A percentile compares a stretch with the other conserved stretches of the same genome.
Conservation (phyloP, 1,140 invertebrate species). For the Pissodes strobi region DNA sequence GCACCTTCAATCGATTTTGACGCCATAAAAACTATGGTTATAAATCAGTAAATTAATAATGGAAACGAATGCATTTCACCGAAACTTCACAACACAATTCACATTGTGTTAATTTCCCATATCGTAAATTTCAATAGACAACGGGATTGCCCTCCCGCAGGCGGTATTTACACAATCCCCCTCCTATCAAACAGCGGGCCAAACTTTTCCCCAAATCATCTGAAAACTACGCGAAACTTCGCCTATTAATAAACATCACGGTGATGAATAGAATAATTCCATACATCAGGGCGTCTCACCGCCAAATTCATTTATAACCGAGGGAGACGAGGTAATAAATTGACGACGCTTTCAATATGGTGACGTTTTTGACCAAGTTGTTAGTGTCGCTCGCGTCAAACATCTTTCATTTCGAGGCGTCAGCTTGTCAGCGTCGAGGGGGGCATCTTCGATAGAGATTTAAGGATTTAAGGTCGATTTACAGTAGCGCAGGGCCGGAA, state of each 20-base stretch:
- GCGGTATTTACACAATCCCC: conserved; percentile 9
- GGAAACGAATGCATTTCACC: no score
- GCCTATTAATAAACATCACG: conserved; percentile 30
- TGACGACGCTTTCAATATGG: conserved; percentile 38
- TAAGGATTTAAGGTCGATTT: conserved; percentile 5
- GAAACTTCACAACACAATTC: no score
- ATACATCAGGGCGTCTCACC: conserved; percentile 8
- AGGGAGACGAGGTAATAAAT: conserved; percentile 32
- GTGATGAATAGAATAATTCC: conserved; percentile 27
- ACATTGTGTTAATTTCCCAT: no score
- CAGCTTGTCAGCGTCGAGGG: conserved; percentile 34
- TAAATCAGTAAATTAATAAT: no score
- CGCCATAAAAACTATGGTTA: no score
- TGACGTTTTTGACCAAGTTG: conserved; percentile 39
- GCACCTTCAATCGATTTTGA: no score
- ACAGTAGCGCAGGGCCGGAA: not conserved
- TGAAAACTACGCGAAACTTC: conserved; percentile 25
- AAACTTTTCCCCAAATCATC: conserved; percentile 23
- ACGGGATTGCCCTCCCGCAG: no score
- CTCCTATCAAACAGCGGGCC: conserved; percentile 1
- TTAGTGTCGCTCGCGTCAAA: conserved; percentile 35
- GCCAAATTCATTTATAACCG: conserved; percentile 28
- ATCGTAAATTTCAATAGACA: no score
- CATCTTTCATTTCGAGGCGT: conserved; percentile 42
- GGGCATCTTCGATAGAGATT: not conserved